Evolutionary conservation across 2,888 invertebrate species (phyloP).

Genomic region (Peribatodes rhomboidaria): DNA sequence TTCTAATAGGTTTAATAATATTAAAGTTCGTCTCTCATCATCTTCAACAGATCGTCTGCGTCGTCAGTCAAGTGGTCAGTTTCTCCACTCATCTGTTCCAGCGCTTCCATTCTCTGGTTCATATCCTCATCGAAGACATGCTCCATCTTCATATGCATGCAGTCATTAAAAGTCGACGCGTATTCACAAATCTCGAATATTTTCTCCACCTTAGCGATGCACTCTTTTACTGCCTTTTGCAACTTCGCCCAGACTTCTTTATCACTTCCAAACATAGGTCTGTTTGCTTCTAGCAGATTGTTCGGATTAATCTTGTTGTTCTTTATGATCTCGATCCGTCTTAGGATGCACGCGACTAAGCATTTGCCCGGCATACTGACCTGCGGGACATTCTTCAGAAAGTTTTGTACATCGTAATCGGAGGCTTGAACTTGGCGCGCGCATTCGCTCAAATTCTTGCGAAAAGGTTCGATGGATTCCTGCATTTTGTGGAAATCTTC

Average conservation of each 20-base stretch:
- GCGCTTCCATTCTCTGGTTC: slow-evolving; percentile 78
- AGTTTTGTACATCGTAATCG: slow-evolving; percentile 72
- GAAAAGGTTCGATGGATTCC: slow-evolving; percentile 73
- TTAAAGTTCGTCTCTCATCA: slow-evolving; percentile 76
- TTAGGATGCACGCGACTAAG: slow-evolving; percentile 79
- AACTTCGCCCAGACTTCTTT: slow-evolving; percentile 72
- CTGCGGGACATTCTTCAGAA: slow-evolving; percentile 76
- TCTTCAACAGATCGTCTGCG: slow-evolving; percentile 73
- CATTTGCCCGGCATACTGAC: slow-evolving; percentile 74
- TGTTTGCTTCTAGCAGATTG: slow-evolving; percentile 70
- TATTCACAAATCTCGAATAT: slow-evolving; percentile 81
- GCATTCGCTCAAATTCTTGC: slow-evolving; percentile 76
- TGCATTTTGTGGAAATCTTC: slow-evolving; percentile 65
- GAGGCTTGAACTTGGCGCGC: slow-evolving; percentile 76
- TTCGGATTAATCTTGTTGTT: slow-evolving; percentile 69
- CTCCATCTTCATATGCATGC: slow-evolving; percentile 83
- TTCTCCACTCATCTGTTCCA: slow-evolving; percentile 72
- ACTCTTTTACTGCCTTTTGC: slow-evolving; percentile 68
- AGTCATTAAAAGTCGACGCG: slow-evolving; percentile 79
- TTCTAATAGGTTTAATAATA: not conserved
- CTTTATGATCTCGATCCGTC: slow-evolving; percentile 71
- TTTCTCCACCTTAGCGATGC: slow-evolving; percentile 61
- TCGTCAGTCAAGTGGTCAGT: slow-evolving; percentile 74
- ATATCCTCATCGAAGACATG: slow-evolving; percentile 77
- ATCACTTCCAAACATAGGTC: slow-evolving; percentile 72